Base-by-base conservation (phyloP, 2,113 vertebrate genomes). In the Synchiropus splendidus region DNA sequence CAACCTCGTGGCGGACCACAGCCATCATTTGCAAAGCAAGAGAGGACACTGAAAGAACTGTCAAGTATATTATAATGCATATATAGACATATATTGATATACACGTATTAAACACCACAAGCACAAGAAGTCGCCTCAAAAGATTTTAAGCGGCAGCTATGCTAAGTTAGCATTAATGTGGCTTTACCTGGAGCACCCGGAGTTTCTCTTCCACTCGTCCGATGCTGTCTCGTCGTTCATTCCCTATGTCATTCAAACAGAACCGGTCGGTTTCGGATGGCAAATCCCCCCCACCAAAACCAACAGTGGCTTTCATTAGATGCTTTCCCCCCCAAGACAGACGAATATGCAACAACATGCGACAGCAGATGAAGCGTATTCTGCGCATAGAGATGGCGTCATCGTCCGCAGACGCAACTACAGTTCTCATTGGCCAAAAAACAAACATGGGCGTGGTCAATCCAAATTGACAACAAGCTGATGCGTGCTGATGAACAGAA, bases 151-250 rank as follows among this genome's bases (percentile, higher is more conserved):
- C 2, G 12, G 3, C 10, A 4, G 4, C 50, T 52, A 38, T 1
- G 33, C 34, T 75, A 70, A 48, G 43, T 50, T 72, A 76, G 58
- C 52, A 5, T 59, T 6, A 2, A 32, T n/a, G 43, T 21, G 34
- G 31, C 40, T 44, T 35, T 56, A 88, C 86, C 86, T 88, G 83
- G 85, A 84, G 77, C 81, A 82, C 83, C 86, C 85, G 81, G 83
- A 81, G 83, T 80, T 85, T 78, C 61, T 85, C 79, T 85, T 88
- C 79, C 79, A 83, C 81, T 74, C 80, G 65, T 79, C 82, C 81
- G 81, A 64, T 66, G 67, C 80, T 83, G 77, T 83, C 78, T 88
- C 86, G 79, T 88, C 83, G 81, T 77, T 88, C 86, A 88, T 88
- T 80, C 79, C 86, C 80, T 79, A 81, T 76, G 67, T 69, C 81